These are phyloP conservation scores for Charina bottae DNA, from an alignment of 2,113 vertebrate genomes.

Conservation along the genomic window DNA sequence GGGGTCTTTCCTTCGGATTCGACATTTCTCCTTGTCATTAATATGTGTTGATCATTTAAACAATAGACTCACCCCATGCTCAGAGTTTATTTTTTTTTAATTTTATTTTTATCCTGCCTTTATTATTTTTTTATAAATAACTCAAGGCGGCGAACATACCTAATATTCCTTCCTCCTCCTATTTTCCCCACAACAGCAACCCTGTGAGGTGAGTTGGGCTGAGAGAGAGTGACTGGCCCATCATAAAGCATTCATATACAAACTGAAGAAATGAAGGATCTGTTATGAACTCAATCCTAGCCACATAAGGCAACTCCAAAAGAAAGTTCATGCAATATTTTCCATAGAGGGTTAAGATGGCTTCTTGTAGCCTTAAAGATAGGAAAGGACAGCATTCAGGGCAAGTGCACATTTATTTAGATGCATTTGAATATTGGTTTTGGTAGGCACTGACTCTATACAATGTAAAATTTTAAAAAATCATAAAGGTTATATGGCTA, in stretches of 20 bases:
- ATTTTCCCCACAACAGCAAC: no score
- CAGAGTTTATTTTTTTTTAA: no score
- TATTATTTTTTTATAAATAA: no score
- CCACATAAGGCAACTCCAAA: neutral
- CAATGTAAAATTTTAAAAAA: neutral
- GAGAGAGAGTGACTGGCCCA: no score
- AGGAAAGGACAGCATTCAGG: neutral
- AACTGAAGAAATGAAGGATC: neutral
- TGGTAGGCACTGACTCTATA: neutral
- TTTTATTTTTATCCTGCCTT: no score
- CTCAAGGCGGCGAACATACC: no score
- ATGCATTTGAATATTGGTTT: neutral
- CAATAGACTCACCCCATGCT: neutral
- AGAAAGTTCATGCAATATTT: neutral
- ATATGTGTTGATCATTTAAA: neutral
- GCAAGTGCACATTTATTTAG: neutral
- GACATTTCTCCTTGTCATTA: neutral
- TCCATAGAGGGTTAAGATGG: neutral
- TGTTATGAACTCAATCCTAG: neutral
- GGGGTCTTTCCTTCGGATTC: neutral
- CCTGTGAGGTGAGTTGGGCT: no score
- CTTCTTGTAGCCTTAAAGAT: neutral
- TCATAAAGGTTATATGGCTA: neutral
- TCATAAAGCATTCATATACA: neutral
- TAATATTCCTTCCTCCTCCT: no score